Conservation (phyloP, 1,140 invertebrate species). For the Drosophila yakuba region DNA sequence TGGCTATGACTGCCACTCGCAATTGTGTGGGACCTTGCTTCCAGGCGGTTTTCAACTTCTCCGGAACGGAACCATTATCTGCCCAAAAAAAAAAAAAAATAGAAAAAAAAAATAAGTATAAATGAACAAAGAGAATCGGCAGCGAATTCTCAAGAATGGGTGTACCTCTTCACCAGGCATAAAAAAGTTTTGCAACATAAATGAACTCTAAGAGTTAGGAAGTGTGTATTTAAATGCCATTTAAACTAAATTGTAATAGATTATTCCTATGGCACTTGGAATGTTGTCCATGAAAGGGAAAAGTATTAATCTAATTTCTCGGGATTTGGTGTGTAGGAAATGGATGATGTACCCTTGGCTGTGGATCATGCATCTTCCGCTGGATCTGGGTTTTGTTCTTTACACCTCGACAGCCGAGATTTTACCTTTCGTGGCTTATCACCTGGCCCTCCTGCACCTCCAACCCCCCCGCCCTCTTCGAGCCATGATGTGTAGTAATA, state of each 20-base stretch:
- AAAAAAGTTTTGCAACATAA: constrained; percentile 5
- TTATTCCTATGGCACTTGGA: too few relatives aligned
- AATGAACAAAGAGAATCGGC: too few relatives aligned
- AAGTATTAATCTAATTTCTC: constrained; percentile 18
- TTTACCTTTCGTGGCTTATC: constrained; percentile 4
- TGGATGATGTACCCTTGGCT: not conserved
- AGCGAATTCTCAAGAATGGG: constrained; percentile 12
- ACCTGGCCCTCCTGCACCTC: not conserved
- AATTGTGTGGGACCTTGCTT: constrained; percentile 28
- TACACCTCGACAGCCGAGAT: not conserved
- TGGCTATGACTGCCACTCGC: constrained; percentile 4
- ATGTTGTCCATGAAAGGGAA: not conserved
- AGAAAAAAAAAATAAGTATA: too few relatives aligned
- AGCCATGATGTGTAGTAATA: too few relatives aligned
- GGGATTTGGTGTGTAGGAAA: constrained; percentile 15
- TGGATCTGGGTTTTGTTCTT: constrained; percentile 3
- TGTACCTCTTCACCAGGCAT: not conserved
- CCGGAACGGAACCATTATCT: constrained; percentile 19
- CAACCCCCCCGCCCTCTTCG: not conserved
- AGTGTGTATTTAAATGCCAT: too few relatives aligned
- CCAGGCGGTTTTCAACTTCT: constrained; percentile 11
- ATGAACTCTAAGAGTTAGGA: not conserved
- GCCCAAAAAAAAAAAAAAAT: not conserved
- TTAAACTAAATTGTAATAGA: too few relatives aligned
- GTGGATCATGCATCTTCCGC: constrained; percentile 11